phyloP scores from a whole-genome alignment of 2,113 vertebrate species.

The Clarias macrocephalus region DNA sequence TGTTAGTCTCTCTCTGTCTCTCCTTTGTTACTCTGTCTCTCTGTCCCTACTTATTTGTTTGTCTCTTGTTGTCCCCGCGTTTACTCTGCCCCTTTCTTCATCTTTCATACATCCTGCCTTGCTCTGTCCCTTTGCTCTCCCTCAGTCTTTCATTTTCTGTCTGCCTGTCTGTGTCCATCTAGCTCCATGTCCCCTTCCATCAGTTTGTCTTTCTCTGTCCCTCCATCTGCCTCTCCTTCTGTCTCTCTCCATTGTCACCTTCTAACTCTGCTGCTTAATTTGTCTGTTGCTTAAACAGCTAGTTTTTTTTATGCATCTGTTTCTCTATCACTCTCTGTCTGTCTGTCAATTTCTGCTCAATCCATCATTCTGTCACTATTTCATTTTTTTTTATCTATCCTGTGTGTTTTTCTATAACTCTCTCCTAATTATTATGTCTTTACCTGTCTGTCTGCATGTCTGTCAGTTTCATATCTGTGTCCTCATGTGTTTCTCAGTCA shows the following conservation, averaged over 20 bases:
- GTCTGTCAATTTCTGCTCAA: background rate
- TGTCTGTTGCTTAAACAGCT: background rate
- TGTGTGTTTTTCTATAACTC: background rate
- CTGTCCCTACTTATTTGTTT: background rate
- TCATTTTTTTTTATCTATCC: too few species aligned
- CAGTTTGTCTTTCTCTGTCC: background rate
- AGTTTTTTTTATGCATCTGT: too few species aligned
- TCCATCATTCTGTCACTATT: too few species aligned
- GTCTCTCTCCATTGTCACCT: too few species aligned
- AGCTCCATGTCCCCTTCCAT: background rate
- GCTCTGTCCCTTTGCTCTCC: too few species aligned
- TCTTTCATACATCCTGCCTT: too few species aligned
- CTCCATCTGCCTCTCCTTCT: background rate
- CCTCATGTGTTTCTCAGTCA: background rate
- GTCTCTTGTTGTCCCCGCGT: constrained; percentile 74
- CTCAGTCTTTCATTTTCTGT: too few species aligned
- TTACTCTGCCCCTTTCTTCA: background rate
- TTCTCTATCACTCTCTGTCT: background rate
- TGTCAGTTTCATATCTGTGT: background rate
- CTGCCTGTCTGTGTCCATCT: background rate
- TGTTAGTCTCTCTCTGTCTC: background rate
- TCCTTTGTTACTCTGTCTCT: background rate
- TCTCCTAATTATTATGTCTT: background rate
- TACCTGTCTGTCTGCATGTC: background rate
- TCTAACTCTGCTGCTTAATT: background rate